A percentile compares a stretch with the other conserved stretches of the same genome.
These are phyloP conservation scores for Eriocheir sinensis DNA, from an alignment of 1,140 invertebrate genomes.

Conservation along the genomic window DNA sequence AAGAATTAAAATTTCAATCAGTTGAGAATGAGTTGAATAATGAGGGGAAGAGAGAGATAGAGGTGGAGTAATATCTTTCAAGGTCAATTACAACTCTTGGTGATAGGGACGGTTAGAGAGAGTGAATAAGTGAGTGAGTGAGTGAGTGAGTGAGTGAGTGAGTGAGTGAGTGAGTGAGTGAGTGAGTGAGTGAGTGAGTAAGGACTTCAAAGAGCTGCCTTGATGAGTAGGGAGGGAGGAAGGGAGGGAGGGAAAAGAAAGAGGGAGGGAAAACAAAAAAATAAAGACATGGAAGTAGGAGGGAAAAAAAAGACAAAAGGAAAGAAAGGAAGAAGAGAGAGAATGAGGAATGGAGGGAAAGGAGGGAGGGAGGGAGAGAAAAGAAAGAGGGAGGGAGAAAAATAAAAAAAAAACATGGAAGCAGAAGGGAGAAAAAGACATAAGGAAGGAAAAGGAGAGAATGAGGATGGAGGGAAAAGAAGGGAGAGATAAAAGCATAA, in stretches of 20 bases:
- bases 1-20: neutral
- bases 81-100: neutral
- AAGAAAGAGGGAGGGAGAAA: neutral
- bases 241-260: neutral
- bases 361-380: neutral
- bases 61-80: neutral
- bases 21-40: neutral
- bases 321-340: neutral
- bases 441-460: neutral
- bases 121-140: too few species aligned
- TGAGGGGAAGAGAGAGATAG: neutral
- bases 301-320: neutral
- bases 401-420: neutral
- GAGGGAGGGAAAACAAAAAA: neutral
- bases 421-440: neutral
- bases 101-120: neutral
- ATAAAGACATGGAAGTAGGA: neutral
- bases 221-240: neutral
- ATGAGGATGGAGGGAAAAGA: neutral
- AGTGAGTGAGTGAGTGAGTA: neutral
- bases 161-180: neutral
- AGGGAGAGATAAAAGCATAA: neutral
- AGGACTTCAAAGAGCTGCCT: too few species aligned
- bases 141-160: neutral
- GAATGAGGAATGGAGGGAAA: neutral